Conservation (phyloP, 1,140 invertebrate species). For the Neodiprion pinetum region DNA sequence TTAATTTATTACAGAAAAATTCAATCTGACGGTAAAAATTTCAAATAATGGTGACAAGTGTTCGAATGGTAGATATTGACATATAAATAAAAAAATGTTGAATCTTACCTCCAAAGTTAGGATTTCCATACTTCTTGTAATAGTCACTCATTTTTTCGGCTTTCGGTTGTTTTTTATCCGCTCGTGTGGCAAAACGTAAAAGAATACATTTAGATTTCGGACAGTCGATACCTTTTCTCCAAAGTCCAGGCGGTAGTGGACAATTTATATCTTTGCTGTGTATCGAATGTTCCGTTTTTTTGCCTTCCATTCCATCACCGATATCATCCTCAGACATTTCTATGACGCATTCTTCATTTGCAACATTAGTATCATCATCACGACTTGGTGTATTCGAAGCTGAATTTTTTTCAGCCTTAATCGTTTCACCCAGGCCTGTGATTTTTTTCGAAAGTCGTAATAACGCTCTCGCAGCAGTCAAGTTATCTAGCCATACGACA, state of each 20-base stretch:
- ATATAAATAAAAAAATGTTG: too few relatives aligned
- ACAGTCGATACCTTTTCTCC: slow-evolving; percentile 73
- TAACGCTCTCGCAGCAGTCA: slow-evolving; percentile 75
- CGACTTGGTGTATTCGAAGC: slow-evolving; percentile 24
- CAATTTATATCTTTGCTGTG: slow-evolving; percentile 61
- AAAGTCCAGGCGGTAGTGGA: slow-evolving; percentile 74
- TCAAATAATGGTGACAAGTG: too few relatives aligned
- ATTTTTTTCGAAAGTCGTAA: slow-evolving; percentile 66
- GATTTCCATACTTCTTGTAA: slow-evolving; percentile 71
- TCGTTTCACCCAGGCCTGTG: slow-evolving; percentile 51
- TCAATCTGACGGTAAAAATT: too few relatives aligned
- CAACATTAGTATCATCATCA: slow-evolving; percentile 23
- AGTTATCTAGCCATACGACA: slow-evolving; percentile 76
- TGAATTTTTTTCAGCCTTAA: slow-evolving; percentile 13
- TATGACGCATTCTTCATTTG: slow-evolving; percentile 35
- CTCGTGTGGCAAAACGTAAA: slow-evolving; percentile 74
- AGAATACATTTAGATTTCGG: slow-evolving; percentile 73
- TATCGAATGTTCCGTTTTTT: slow-evolving; percentile 46
- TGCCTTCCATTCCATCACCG: slow-evolving; percentile 31
- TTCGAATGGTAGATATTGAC: too few relatives aligned
- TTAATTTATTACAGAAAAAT: too few relatives aligned
- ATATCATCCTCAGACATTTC: slow-evolving; percentile 36
- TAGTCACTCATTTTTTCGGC: slow-evolving; percentile 70
- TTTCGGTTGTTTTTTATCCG: slow-evolving; percentile 69
- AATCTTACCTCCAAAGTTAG: slow-evolving; percentile 66